phyloP scores from a whole-genome alignment of 1,140 invertebrate species.

The Lerema accius region DNA sequence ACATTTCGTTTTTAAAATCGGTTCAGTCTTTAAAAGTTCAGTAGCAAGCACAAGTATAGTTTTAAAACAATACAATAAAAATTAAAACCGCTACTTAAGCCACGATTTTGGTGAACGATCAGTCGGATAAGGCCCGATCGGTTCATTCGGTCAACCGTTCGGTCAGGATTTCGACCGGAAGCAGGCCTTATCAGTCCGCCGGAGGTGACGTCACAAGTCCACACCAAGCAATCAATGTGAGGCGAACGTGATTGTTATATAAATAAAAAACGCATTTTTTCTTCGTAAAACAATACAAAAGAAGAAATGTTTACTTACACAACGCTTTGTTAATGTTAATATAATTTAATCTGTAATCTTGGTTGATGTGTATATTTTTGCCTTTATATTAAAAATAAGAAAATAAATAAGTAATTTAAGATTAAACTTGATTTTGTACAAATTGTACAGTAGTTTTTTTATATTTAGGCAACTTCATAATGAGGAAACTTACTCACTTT shows the following conservation, averaged over 20 bases:
- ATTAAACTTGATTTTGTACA: too few relatives aligned
- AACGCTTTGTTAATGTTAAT: too few relatives aligned
- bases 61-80: too few relatives aligned
- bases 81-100: too few relatives aligned
- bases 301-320: not conserved
- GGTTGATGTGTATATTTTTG: not conserved
- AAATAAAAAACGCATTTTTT: conserved; percentile 51
- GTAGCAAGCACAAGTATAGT: too few relatives aligned
- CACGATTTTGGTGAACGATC: conserved; percentile 20
- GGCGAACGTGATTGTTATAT: conserved; percentile 70
- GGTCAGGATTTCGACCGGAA: conserved; percentile 72
- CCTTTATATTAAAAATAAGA: too few relatives aligned
- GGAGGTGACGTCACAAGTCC: conserved; percentile 69
- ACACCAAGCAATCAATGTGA: conserved; percentile 62
- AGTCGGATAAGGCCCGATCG: conserved; percentile 46
- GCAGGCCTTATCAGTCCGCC: conserved; percentile 68
- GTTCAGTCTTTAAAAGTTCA: too few relatives aligned
- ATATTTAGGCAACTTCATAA: too few relatives aligned
- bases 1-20: too few relatives aligned
- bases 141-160: conserved; percentile 64
- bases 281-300: conserved; percentile 66
- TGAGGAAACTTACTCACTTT: too few relatives aligned
- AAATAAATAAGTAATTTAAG: too few relatives aligned
- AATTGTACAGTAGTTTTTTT: too few relatives aligned
- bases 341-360: not conserved